Evolutionary conservation across 2,797 vertebrate species (phyloP), one percentile per base, ranked within the genome.

Genomic region (Pogonophryne albipinna): DNA sequence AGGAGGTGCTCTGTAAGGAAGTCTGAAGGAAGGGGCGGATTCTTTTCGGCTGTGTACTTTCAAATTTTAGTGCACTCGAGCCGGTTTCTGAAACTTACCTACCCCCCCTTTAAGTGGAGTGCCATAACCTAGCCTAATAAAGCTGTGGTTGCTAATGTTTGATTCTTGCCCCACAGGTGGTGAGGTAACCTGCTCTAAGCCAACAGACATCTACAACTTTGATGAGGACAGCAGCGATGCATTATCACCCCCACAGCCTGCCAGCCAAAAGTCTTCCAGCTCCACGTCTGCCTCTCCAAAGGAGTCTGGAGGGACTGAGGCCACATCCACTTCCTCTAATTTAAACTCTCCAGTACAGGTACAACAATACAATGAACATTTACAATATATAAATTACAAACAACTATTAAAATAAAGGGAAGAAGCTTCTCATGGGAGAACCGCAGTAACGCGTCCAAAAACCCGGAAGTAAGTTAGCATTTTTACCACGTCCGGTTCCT

Each of bases 221-320:
- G 96, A 97, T 47, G 97, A 99, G 82, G 97, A 99, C 92, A 98
- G 96, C 91, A 96, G 95, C 23, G 97, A 98, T 46, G 94, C 96
- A 73, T 84, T 95, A 66, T 97, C 98, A 77, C 96, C 97, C 3
- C 96, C 96, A 64, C 95, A 95, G 64, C 95, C 96, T 0, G 93
- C 94, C 45, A 96, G 96, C 90, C 97, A 97, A 79, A 96, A 95
- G 71, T 97, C 97, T 11, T 96, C 96, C 78, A 91, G 95, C 66
- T 97, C 96, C 65, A 74, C 71, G 15, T 92, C 93, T 0, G 86
- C 96, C 8, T 96, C 97, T 44, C 96, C 95, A 6, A 92, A 82
- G 80, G 96, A 97, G 84, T 89, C 93, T 69, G 96, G 94, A 89
- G 49, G 88, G 12, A 93, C 87, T 15, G 96, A 97, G 72, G 88